Evolutionary conservation across 2,888 invertebrate species (phyloP).

Genomic region (Odontocolon sp.): DNA sequence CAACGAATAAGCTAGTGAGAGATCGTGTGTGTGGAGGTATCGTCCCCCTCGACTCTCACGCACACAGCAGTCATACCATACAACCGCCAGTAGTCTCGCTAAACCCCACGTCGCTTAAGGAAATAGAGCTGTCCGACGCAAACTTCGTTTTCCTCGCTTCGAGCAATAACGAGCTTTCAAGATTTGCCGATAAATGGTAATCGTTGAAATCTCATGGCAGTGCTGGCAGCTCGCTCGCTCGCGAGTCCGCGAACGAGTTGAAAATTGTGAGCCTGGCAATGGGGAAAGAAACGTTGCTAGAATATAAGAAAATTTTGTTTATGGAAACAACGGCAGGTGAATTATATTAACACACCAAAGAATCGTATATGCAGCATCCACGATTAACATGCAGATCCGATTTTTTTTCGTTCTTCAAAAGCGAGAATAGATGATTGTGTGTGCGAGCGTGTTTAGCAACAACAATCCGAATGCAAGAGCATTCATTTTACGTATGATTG

Average conservation of each 20-base stretch:
- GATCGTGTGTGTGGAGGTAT: not conserved
- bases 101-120: constrained; percentile 45
- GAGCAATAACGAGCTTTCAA: constrained; percentile 62
- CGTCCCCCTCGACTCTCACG: not conserved
- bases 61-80: not conserved
- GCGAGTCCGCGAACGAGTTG: not conserved
- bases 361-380: not conserved
- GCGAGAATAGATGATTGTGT: not conserved
- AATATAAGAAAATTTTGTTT: too few species aligned
- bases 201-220: constrained; percentile 52
- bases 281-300: too few species aligned
- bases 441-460: too few species aligned
- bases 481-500: too few species aligned
- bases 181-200: constrained; percentile 70
- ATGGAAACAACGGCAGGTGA: too few species aligned
- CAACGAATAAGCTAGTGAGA: not conserved
- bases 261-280: too few species aligned
- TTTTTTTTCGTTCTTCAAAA: not conserved
- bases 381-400: not conserved
- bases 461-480: not conserved
- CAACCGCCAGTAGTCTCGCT: not conserved
- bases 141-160: constrained; percentile 45
- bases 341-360: too few species aligned
- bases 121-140: constrained; percentile 73
- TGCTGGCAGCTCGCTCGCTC: not conserved